Percentiles rank a stretch among this genome's conserved stretches.
Evolutionary conservation across 2,888 invertebrate genomes (phyloP).

Genomic region (Pterostichus niger): DNA sequence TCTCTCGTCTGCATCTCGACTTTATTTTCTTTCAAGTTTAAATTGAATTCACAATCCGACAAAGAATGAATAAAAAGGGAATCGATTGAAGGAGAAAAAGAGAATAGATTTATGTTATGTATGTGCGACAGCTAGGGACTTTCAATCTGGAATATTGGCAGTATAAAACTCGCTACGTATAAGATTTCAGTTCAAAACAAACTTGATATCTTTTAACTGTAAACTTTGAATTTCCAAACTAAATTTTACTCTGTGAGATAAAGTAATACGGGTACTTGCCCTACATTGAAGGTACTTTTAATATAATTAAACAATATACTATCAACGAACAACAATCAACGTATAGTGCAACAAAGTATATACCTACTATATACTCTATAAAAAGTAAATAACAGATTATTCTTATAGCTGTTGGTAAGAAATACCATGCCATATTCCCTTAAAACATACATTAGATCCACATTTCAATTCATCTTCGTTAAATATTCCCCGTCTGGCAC

Average conservation of each 20-base stretch:
- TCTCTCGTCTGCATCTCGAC: constrained; percentile 46
- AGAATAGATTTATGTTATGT: constrained; percentile 62
- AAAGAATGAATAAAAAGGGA: constrained; percentile 48
- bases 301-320: constrained; percentile 23
- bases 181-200: constrained; percentile 60
- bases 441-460: no score
- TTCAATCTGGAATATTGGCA: constrained; percentile 65
- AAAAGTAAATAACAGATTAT: no score
- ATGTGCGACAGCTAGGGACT: constrained; percentile 60
- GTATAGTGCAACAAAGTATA: no score
- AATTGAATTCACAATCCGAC: constrained; percentile 56
- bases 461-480: no score
- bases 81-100: constrained; percentile 57
- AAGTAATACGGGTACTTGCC: constrained; percentile 43
- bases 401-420: no score
- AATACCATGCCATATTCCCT: no score
- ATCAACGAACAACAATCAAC: no score
- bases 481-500: no score
- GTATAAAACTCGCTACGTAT: constrained; percentile 61
- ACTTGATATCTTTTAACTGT: constrained; percentile 62
- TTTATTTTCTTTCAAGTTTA: constrained; percentile 45
- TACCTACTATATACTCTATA: no score
- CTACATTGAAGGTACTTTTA: constrained; percentile 10
- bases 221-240: constrained; percentile 57
- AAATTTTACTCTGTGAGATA: constrained; percentile 54